Evolutionary conservation across 2,888 invertebrate genomes (phyloP), one percentile per base, ranked within the genome.

Genomic region (Endomychus coccineus): DNA sequence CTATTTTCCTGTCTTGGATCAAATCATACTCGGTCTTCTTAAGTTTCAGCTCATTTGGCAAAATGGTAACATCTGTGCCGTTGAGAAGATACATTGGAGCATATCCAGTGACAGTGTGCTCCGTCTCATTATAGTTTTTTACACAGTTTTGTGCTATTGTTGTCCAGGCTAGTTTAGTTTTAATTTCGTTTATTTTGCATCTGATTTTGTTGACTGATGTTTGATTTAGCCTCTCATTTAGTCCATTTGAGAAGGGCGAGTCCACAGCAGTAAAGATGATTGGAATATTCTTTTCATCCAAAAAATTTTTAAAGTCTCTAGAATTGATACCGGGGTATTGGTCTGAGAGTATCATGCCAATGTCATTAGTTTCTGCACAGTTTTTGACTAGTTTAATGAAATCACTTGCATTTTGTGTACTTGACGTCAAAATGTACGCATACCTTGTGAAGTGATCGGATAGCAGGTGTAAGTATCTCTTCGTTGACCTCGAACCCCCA

Each of bases 301-400:
- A n/a, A n/a, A n/a, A n/a, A n/a, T n/a, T n/a, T n/a, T n/a, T n/a
- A n/a, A n/a, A n/a, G n/a, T n/a, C n/a, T n/a, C n/a, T n/a, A n/a
- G n/a, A n/a, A 38, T 53, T 53, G 4, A 53, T 46, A 3, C 52
- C 51, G 3, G 54, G 54, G 27, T 55, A 50, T 46, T 56, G 51
- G 30, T 55, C 36, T 3, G 36, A 14, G 3, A 29, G 16, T 3
- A 36, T 2, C 29, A 29, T 36, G n/a, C 13, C 29, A 16, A 36
- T 29, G 7, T 36, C 10, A 2, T 36, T n/a, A 6, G n/a, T 4
- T 3, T 29, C 15, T n/a, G 23, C 2, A 4, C 28, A 7, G 2
- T 11, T 21, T 14, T n/a, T 15, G 2, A 22, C 7, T 22, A 36
- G 16, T 12, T 29, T 36, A 11, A 36, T 29, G 10, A 36, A 36